Percentiles rank a stretch among this genome's conserved stretches.
Conservation (phyloP, 2,888 invertebrate genomes). For the Polietes domitor region DNA sequence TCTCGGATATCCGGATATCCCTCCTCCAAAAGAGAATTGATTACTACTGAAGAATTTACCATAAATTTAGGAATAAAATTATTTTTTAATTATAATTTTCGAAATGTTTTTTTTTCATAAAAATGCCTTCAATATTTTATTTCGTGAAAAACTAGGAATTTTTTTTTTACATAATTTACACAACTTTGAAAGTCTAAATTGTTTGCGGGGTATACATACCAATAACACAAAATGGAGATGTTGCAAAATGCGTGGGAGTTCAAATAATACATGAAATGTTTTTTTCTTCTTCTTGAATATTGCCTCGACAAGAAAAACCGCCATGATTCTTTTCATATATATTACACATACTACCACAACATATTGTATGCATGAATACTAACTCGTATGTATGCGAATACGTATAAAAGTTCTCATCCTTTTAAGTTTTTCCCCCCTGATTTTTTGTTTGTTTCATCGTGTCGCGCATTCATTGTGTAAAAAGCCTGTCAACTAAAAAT, state of each 20-base stretch:
- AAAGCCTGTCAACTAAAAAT: conserved; percentile 65
- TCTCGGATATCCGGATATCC: too few relatives aligned
- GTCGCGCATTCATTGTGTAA: not conserved
- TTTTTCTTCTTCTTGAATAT: not conserved
- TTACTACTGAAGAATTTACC: too few relatives aligned
- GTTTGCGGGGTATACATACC: conserved; percentile 16
- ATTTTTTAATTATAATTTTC: too few relatives aligned
- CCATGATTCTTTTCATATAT: not conserved
- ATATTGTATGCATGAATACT: not conserved
- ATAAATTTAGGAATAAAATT: too few relatives aligned
- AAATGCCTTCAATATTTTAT: too few relatives aligned
- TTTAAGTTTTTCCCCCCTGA: too few relatives aligned
- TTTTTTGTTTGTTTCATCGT: not conserved
- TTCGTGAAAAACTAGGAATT: too few relatives aligned
- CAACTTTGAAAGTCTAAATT: too few relatives aligned
- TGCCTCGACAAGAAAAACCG: not conserved
- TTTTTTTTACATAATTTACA: too few relatives aligned
- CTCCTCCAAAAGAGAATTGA: too few relatives aligned
- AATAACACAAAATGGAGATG: conserved; percentile 38
- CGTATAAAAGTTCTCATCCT: conserved; percentile 11
- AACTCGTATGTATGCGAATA: too few relatives aligned
- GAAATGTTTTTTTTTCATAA: too few relatives aligned
- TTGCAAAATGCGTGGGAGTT: conserved; percentile 15
- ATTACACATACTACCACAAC: not conserved
- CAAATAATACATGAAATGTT: conserved; percentile 2